phyloP scores from a whole-genome alignment of 2,797 vertebrate genomes.

The Tragelaphus oryx region DNA sequence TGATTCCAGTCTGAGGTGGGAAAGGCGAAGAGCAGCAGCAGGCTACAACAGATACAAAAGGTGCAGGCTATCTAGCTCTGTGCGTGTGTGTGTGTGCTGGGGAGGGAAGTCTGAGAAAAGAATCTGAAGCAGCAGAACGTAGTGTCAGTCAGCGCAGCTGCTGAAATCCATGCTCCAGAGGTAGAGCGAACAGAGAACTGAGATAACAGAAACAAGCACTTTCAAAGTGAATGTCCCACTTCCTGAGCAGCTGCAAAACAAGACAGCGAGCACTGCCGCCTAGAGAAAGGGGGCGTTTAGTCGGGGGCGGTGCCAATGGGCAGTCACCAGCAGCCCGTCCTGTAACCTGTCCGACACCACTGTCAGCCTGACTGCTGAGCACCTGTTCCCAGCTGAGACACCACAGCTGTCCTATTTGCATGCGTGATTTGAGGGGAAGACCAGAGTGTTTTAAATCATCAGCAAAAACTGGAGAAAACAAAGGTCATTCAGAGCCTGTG shows the following conservation, averaged over 20 bases:
- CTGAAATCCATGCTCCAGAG: neutral
- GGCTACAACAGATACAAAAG: neutral
- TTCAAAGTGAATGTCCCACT: neutral
- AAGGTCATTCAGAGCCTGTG: conserved; percentile 50
- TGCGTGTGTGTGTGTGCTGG: too few species aligned
- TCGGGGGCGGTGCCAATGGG: neutral
- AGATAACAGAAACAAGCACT: conserved; percentile 35
- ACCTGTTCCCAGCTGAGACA: conserved; percentile 56
- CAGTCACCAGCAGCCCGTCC: neutral
- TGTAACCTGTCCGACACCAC: neutral
- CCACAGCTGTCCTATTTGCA: conserved; percentile 26
- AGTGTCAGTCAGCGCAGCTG: conserved; percentile 60
- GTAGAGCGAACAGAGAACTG: neutral
- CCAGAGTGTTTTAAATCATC: conserved; percentile 29
- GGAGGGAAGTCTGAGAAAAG: neutral
- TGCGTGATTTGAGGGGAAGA: conserved; percentile 49
- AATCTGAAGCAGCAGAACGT: conserved; percentile 3
- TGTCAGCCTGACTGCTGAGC: conserved; percentile 23
- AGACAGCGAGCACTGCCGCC: neutral
- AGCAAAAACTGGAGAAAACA: conserved; percentile 41
- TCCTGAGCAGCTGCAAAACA: conserved; percentile 50
- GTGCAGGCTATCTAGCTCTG: neutral
- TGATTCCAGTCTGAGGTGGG: neutral
- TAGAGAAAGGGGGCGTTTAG: neutral
- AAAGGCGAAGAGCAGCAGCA: conserved; percentile 38